Conservation (phyloP, 1,140 invertebrate genomes). For the Drosophila kohkoa region DNA sequence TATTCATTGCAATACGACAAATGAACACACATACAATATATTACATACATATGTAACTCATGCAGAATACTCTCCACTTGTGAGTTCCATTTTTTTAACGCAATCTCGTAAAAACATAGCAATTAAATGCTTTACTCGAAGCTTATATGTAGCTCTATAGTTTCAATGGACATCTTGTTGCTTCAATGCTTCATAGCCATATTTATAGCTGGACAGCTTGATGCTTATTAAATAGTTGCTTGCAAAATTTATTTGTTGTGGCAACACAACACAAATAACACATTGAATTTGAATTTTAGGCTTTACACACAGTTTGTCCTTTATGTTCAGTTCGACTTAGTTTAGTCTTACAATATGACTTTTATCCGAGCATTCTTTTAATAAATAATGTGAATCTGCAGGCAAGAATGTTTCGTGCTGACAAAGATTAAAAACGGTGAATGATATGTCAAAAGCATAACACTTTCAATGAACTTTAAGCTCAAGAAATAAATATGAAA, state of each 20-base stretch:
- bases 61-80: not conserved
- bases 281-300: constrained; percentile 61
- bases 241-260: constrained; percentile 63
- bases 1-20: constrained; percentile 6
- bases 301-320: constrained; percentile 47
- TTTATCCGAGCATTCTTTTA: not conserved
- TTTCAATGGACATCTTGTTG: constrained; percentile 16
- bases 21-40: constrained; percentile 2
- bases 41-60: constrained; percentile 19
- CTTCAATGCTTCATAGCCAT: constrained; percentile 53
- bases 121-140: constrained; percentile 68
- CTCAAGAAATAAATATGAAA: too few relatives aligned
- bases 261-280: constrained; percentile 25
- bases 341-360: not conserved
- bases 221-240: constrained; percentile 81
- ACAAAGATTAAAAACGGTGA: not conserved
- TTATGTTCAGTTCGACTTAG: constrained; percentile 5
- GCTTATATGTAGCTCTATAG: constrained; percentile 47
- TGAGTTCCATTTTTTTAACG: constrained; percentile 1
- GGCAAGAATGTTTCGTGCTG: not conserved
- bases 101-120: constrained; percentile 68
- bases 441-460: not conserved
- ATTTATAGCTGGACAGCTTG: constrained; percentile 67
- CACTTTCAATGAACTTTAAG: not conserved
- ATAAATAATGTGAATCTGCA: not conserved